phyloP scores from a whole-genome alignment of 2,113 vertebrate genomes.

The Heterotilapia buettikoferi region DNA sequence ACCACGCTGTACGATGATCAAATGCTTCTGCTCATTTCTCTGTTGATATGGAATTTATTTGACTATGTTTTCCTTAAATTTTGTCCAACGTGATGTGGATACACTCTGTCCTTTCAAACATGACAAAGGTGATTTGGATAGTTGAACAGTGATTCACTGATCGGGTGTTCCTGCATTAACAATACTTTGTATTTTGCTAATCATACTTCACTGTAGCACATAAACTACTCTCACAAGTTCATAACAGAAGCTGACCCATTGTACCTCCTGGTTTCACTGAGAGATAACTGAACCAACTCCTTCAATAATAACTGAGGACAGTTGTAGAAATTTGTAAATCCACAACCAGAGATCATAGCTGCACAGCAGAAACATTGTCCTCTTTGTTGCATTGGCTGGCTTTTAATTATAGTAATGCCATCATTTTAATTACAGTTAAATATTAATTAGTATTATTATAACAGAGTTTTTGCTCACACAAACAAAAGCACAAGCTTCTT shows the following conservation, averaged over 20 bases:
- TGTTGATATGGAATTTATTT: not conserved
- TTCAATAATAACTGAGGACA: not conserved
- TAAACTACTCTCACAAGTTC: not conserved
- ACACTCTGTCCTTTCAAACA: not conserved
- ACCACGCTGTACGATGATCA: not conserved
- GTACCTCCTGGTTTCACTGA: not conserved
- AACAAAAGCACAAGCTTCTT: not conserved
- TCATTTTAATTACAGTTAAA: not conserved
- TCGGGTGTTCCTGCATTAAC: not conserved
- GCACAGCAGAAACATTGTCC: not conserved
- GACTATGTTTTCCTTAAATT: not conserved
- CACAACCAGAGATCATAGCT: not conserved
- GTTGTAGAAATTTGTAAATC: not conserved
- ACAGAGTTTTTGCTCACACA: not conserved
- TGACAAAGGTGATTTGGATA: not conserved
- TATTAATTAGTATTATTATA: not conserved
- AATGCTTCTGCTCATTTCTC: not conserved
- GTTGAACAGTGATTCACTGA: not conserved
- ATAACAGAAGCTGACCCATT: not conserved
- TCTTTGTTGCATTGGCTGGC: not conserved
- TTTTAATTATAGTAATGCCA: not conserved
- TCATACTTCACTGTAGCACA: conserved; percentile 10
- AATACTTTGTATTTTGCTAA: not conserved
- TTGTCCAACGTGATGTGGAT: not conserved
- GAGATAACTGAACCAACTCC: not conserved